A percentile compares a stretch with the other conserved stretches of the same genome.
Conservation (phyloP, 2,113 vertebrate species). For the Scartelaos histophorus region DNA sequence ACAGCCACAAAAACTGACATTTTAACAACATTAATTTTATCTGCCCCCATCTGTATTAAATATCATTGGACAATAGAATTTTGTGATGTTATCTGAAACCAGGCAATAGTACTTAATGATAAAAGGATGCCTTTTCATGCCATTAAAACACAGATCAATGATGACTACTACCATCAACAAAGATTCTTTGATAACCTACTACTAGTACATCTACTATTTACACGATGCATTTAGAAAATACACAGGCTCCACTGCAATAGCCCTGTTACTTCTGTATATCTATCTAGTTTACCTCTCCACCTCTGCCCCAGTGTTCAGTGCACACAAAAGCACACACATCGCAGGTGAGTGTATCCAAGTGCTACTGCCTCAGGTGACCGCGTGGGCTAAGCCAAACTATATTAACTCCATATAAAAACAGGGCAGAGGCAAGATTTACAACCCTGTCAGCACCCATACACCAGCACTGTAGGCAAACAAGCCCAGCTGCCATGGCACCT, state of each 20-base stretch:
- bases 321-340: constrained; percentile 11
- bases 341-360: constrained; percentile 3
- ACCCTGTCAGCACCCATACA: constrained; percentile 33
- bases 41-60: no score
- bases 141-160: no score
- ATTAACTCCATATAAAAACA: constrained; percentile 24
- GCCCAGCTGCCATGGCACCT: constrained; percentile 20
- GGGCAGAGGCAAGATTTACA: constrained; percentile 40
- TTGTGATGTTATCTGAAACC: no score
- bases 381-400: constrained; percentile 32
- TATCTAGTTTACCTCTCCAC: background rate
- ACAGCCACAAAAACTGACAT: no score
- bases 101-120: no score
- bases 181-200: no score
- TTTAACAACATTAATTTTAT: no score
- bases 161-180: no score
- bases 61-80: no score
- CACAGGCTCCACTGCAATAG: background rate
- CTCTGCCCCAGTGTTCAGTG: background rate
- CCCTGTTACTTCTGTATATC: background rate
- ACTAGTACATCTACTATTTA: no score
- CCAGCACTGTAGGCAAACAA: constrained; percentile 31
- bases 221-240: background rate
- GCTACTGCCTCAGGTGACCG: constrained; percentile 47
- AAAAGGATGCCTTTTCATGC: no score